phyloP scores from a whole-genome alignment of 2,797 vertebrate genomes.

The Enoplosus armatus region DNA sequence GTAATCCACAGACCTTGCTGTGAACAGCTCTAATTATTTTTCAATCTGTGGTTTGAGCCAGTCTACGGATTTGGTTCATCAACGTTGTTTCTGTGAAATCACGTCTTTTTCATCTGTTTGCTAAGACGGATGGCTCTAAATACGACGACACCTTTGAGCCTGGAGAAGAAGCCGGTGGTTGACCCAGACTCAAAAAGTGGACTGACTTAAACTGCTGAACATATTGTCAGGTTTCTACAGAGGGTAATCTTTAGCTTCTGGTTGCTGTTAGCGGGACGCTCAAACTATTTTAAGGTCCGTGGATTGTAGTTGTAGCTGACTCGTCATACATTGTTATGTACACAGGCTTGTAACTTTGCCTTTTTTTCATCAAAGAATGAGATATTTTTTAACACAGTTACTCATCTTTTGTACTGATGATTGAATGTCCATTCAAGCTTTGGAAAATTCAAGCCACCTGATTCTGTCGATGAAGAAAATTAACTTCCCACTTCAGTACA shows the following conservation, averaged over 20 bases:
- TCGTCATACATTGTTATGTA: not conserved
- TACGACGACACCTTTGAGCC: not conserved
- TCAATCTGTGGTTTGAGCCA: not conserved
- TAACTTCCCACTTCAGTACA: constrained; percentile 32
- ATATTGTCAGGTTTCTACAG: not conserved
- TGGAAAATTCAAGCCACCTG: constrained; percentile 38
- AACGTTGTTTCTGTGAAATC: not conserved
- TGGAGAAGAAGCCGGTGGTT: not conserved
- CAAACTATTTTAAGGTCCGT: not conserved
- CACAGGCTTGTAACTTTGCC: not conserved
- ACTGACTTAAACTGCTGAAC: not conserved
- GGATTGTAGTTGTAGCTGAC: not conserved
- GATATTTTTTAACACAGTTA: no score
- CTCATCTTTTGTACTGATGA: constrained; percentile 28
- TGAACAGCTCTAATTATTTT: not conserved
- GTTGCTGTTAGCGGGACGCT: not conserved
- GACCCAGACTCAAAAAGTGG: not conserved
- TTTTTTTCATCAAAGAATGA: constrained; percentile 3
- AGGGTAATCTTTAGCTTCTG: not conserved
- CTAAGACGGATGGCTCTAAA: not conserved
- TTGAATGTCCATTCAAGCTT: constrained; percentile 31
- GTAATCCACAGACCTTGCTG: not conserved
- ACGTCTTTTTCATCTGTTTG: not conserved
- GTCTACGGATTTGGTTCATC: not conserved
- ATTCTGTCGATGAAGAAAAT: constrained; percentile 13